phyloP scores from a whole-genome alignment of 2,888 invertebrate genomes.

The Eupithecia subumbrata region DNA sequence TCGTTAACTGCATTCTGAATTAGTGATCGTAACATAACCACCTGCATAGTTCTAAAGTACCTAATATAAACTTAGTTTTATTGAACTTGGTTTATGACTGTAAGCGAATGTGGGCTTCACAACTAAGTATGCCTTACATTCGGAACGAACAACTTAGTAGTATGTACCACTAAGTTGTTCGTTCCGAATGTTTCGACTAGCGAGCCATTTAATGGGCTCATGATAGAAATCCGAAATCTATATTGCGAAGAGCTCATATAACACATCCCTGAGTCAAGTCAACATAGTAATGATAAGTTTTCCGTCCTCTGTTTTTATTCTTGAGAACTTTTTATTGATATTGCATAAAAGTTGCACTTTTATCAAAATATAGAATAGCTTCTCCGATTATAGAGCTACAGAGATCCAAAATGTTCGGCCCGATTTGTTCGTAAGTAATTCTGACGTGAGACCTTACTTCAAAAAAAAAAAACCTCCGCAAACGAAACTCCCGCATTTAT shows the following conservation, averaged over 20 bases:
- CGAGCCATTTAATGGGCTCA: too few relatives aligned
- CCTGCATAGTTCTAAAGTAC: constrained; percentile 14
- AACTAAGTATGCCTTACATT: neutral
- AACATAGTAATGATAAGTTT: neutral
- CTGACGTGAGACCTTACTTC: too few relatives aligned
- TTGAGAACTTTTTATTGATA: too few relatives aligned
- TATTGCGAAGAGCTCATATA: neutral
- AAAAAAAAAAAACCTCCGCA: too few relatives aligned
- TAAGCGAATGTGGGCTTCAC: constrained; percentile 2
- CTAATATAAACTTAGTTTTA: constrained; percentile 14
- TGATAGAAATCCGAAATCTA: neutral
- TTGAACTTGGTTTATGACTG: constrained; percentile 15
- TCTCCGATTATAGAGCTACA: too few relatives aligned
- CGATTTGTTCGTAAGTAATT: too few relatives aligned
- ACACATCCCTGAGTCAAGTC: neutral
- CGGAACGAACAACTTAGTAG: too few relatives aligned
- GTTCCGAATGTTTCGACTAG: neutral
- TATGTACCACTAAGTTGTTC: constrained; percentile 1
- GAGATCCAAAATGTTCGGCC: too few relatives aligned
- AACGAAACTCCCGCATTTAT: too few relatives aligned
- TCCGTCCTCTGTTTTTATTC: too few relatives aligned
- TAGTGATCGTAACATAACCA: neutral
- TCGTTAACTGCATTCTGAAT: neutral
- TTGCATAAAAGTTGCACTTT: too few relatives aligned
- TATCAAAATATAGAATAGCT: too few relatives aligned